phyloP scores from a whole-genome alignment of 2,888 invertebrate species.

The Polia nebulosa region DNA sequence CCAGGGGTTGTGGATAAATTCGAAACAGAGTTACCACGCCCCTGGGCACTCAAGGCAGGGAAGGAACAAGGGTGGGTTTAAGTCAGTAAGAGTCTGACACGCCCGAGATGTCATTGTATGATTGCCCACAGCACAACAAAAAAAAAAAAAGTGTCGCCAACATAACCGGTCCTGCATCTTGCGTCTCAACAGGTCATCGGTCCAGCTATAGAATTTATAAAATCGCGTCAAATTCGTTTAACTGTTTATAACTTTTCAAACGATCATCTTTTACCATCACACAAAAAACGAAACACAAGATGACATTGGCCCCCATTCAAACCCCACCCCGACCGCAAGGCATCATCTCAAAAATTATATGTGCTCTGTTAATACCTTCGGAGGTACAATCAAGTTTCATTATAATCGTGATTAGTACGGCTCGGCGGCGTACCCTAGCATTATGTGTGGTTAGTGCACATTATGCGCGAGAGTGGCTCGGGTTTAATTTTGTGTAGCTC shows the following conservation, averaged over 20 bases:
- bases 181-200: too few relatives aligned
- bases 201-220: too few relatives aligned
- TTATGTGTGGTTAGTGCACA: slow-evolving; percentile 69
- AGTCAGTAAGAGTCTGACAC: too few relatives aligned
- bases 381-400: slow-evolving; percentile 67
- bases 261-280: background rate
- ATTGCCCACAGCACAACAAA: too few relatives aligned
- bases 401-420: slow-evolving; percentile 70
- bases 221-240: background rate
- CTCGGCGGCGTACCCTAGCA: slow-evolving; percentile 51
- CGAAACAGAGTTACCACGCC: too few relatives aligned
- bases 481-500: slow-evolving; percentile 48
- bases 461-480: slow-evolving; percentile 56
- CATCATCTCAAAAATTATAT: slow-evolving; percentile 63
- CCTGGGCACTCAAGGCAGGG: too few relatives aligned
- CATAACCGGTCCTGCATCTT: too few relatives aligned
- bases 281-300: slow-evolving; percentile 17
- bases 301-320: slow-evolving; percentile 24
- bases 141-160: too few relatives aligned
- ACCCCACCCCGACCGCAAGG: slow-evolving; percentile 41
- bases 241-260: background rate
- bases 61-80: too few relatives aligned
- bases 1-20: too few relatives aligned
- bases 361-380: slow-evolving; percentile 63
- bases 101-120: too few relatives aligned